Percentiles rank a stretch among this genome's conserved stretches.
phyloP scores from a whole-genome alignment of 1,140 invertebrate genomes.

The Cotesia glomerata region DNA sequence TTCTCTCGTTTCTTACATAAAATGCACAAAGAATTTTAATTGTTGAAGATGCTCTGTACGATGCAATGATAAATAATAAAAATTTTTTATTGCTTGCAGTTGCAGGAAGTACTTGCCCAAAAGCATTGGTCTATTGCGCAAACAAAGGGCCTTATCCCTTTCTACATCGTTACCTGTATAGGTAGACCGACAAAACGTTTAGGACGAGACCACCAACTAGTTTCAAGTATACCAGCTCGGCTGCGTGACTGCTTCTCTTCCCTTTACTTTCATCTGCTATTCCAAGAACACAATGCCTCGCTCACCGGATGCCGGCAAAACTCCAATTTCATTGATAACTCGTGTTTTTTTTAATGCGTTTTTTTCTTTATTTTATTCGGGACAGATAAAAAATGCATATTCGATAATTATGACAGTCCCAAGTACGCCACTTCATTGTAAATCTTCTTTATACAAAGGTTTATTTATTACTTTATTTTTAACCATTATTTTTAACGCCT shows the following conservation, averaged over 20 bases:
- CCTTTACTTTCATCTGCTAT: slow-evolving; percentile 2
- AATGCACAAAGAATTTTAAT: no score
- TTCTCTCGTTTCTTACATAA: no score
- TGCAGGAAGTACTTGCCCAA: slow-evolving; percentile 17
- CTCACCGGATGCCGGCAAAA: slow-evolving; percentile 23
- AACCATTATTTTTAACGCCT: background rate
- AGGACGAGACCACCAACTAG: slow-evolving; percentile 23
- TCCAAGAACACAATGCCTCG: slow-evolving; percentile 20
- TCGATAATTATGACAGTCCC: background rate
- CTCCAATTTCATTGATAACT: slow-evolving; percentile 33
- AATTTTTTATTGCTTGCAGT: background rate
- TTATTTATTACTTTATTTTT: slow-evolving; percentile 11
- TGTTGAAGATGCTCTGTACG: no score
- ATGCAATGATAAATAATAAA: background rate
- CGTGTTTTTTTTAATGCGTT: background rate
- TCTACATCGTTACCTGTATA: background rate
- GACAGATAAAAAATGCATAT: slow-evolving; percentile 8
- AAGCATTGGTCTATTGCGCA: slow-evolving; percentile 9
- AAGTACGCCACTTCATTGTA: background rate
- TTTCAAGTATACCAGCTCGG: slow-evolving; percentile 23
- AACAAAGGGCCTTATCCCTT: background rate
- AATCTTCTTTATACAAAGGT: background rate
- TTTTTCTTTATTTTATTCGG: background rate
- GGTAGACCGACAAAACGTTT: background rate
- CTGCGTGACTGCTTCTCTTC: background rate